Conservation (phyloP, 2,888 invertebrate genomes). For the Ochropleura plecta region DNA sequence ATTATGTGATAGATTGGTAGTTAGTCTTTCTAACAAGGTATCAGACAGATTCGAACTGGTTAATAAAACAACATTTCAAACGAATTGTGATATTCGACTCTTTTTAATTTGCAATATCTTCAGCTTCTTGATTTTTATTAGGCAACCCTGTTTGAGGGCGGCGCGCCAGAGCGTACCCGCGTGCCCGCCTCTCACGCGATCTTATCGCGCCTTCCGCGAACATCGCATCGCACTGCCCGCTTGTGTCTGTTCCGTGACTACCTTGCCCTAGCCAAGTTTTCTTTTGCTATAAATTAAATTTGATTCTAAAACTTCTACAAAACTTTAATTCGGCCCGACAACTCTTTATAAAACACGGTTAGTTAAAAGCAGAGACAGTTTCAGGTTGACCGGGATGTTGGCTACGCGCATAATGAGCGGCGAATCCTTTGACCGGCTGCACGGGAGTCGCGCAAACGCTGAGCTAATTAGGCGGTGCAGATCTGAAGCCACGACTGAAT, state of each 20-base stretch:
- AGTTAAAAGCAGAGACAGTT: slow-evolving; percentile 79
- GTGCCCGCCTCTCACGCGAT: slow-evolving; percentile 88
- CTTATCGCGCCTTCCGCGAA: slow-evolving; percentile 89
- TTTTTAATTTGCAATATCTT: slow-evolving; percentile 15
- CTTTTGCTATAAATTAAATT: slow-evolving; percentile 80
- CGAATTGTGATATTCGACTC: neutral
- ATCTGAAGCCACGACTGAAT: slow-evolving; percentile 87
- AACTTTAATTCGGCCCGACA: slow-evolving; percentile 69
- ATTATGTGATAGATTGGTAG: neutral
- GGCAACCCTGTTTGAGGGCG: slow-evolving; percentile 74
- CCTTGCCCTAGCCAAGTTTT: slow-evolving; percentile 79
- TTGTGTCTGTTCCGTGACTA: slow-evolving; percentile 86
- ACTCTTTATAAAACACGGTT: slow-evolving; percentile 70
- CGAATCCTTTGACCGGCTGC: slow-evolving; percentile 88
- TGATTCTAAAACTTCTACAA: slow-evolving; percentile 67
- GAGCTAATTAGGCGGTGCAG: slow-evolving; percentile 88
- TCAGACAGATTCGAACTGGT: neutral
- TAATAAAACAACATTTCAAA: neutral
- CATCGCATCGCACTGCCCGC: slow-evolving; percentile 87
- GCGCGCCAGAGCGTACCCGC: slow-evolving; percentile 77
- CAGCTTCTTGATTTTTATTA: slow-evolving; percentile 33
- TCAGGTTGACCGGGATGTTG: slow-evolving; percentile 77
- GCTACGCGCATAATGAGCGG: slow-evolving; percentile 86
- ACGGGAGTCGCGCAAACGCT: slow-evolving; percentile 81
- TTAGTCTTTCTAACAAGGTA: neutral